phyloP scores from a whole-genome alignment of 2,113 vertebrate species.

The Ptilonorhynchus violaceus region DNA sequence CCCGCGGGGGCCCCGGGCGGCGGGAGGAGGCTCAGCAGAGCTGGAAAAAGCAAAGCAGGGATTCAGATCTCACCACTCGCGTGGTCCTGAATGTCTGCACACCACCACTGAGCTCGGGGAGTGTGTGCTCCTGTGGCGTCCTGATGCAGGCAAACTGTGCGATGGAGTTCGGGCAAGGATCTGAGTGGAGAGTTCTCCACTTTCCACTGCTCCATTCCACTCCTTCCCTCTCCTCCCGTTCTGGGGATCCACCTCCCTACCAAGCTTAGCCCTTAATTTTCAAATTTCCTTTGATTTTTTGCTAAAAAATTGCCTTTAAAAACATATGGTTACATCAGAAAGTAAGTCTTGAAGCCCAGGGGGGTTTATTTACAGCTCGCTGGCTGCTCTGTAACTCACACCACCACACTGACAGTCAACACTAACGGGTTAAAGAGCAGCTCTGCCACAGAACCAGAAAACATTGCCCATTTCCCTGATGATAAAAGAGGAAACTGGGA shows the following conservation, averaged over 20 bases:
- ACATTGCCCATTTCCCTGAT: neutral
- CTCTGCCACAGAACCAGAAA: neutral
- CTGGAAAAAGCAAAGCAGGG: neutral
- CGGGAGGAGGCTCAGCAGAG: neutral
- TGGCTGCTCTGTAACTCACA: neutral
- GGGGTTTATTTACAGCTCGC: neutral
- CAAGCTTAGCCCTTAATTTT: neutral
- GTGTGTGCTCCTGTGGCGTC: fast-evolving
- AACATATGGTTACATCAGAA: neutral
- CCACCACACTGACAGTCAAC: neutral
- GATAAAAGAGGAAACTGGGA: neutral
- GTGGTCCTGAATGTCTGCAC: neutral
- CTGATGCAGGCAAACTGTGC: fast-evolving
- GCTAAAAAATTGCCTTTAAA: neutral
- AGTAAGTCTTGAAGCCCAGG: neutral
- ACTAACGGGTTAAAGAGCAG: neutral
- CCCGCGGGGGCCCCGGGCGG: fast-evolving
- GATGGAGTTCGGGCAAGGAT: neutral
- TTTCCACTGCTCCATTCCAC: neutral
- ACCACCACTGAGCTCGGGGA: fast-evolving
- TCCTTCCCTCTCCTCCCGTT: neutral
- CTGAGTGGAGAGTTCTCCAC: neutral
- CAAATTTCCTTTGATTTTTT: neutral
- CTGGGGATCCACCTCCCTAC: neutral
- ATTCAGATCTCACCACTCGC: fast-evolving